Evolutionary conservation across 2,888 invertebrate species (phyloP), one percentile per base, ranked within the genome.

Genomic region (Gasteruption jaculator): DNA sequence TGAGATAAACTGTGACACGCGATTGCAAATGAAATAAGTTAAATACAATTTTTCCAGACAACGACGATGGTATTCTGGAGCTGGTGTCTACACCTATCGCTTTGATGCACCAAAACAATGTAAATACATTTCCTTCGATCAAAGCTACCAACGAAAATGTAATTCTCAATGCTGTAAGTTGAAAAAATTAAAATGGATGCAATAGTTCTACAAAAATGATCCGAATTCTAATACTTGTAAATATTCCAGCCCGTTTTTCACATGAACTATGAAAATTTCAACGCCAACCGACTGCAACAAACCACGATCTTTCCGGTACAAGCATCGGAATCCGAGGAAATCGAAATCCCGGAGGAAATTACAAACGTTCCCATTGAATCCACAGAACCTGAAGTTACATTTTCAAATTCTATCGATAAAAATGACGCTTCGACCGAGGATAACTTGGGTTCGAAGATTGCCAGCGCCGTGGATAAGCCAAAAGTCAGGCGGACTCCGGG

Each of bases 1-100:
- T n/a, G n/a, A n/a, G n/a, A n/a, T n/a, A n/a, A n/a, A n/a, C n/a
- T n/a, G n/a, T n/a, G n/a, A n/a, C n/a, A n/a, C n/a, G n/a, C n/a
- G n/a, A n/a, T n/a, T n/a, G n/a, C n/a, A n/a, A n/a, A n/a, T n/a
- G n/a, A n/a, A n/a, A n/a, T n/a, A n/a, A n/a, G 36, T 21, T n/a
- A 19, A 20, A 16, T 41, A 45, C 20, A 37, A 31, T 36, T 14
- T 41, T 50, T 50, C 4, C 34, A 65, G 66, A 62, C 27, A 50
- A 50, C 4, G 56, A 58, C 3, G 60, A 65, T 19, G 62, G 60
- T 20, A 46, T 47, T 2, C 38, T 65, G 8, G 63, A 66, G 45
- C 54, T 65, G 3, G 45, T 60, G 40, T 41, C 63, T 8, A 42
- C 59, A 2, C 65, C 67, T 5, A 46, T 67, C 3, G 50, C 63